Evolutionary conservation across 2,797 vertebrate species (phyloP).

Genomic region (Rhinichthys osculus): DNA sequence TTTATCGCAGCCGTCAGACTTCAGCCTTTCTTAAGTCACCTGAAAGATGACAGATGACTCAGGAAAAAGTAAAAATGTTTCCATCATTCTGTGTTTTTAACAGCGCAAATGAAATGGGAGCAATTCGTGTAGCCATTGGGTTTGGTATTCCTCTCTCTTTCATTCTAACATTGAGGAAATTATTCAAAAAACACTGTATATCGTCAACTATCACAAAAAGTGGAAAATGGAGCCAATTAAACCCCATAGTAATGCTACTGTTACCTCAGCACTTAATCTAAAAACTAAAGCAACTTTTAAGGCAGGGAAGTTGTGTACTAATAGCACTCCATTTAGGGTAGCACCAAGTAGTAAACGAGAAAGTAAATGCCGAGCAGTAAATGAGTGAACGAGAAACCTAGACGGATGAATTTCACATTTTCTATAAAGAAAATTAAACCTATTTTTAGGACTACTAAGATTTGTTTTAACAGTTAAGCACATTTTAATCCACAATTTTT

Average conservation of each 20-base stretch:
- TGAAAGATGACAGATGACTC: background rate
- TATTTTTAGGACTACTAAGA: background rate
- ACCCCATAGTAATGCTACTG: background rate
- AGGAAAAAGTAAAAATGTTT: background rate
- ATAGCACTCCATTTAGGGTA: background rate
- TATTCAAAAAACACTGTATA: slow-evolving; percentile 26
- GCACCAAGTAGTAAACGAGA: background rate
- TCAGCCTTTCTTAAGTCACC: background rate
- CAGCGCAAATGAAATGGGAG: background rate
- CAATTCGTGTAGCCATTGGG: background rate
- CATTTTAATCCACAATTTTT: background rate
- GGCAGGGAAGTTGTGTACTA: background rate
- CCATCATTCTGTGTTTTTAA: background rate
- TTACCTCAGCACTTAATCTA: background rate
- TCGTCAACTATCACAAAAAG: background rate
- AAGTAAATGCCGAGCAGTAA: background rate
- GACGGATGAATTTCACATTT: background rate
- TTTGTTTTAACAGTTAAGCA: background rate
- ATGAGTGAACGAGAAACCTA: background rate
- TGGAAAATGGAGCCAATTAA: background rate
- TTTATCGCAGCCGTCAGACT: slow-evolving; percentile 1
- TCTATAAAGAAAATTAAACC: background rate
- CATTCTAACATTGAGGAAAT: background rate
- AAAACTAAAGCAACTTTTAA: background rate
- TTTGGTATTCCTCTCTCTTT: background rate